Base-by-base conservation (phyloP, 1,140 invertebrate species). In the Apis laboriosa region DNA sequence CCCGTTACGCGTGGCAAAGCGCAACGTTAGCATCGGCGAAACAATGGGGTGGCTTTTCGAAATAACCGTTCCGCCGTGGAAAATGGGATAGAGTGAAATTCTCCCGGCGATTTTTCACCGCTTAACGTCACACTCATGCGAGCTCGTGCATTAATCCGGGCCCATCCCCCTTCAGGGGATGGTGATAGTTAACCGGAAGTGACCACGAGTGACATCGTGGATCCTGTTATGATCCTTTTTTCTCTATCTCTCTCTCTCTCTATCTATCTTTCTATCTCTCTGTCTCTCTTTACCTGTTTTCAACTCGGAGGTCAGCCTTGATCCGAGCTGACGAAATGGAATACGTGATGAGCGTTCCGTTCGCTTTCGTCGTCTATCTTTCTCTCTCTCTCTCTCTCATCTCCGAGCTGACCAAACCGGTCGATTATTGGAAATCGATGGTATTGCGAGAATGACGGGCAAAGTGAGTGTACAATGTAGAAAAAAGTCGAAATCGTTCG, bases 341-440 rank as follows among this genome's bases (percentile, higher is more conserved):
- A 91, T 91, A 86, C 84, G 84, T 82, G 88, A 90, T 90, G 88
- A 90, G 85, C 79, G 78, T 89, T 88, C 82, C 24, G 75, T 72
- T 79, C 75, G 76, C 75, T 73, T 55, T 51, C 61, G 55, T 49
- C 76, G 78, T 28, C 24, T 34, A 2, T 34, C 34, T 34, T 2
- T 34, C 2, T 2, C 34, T 67, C 74, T 34, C 34, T 34, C 34
- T 34, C 34, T 34, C 34, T 2, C 34, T 67, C 74, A 55, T 77
- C 56, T 58, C 60, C 61, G 56, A 63, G 43, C 66, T 70, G 67
- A 73, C 43, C 72, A 17, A 15, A 43, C 17, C 15, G 72, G 21
- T 51, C 84, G 86, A 82, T 88, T 87, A 90, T 90, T 49, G 89
- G 82, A 90, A 90, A 90, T 89, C 87, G 77, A 90, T 90, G 60